These are phyloP conservation scores for Bembecia ichneumoniformis DNA, from an alignment of 2,888 invertebrate genomes.

Conservation along the genomic window DNA sequence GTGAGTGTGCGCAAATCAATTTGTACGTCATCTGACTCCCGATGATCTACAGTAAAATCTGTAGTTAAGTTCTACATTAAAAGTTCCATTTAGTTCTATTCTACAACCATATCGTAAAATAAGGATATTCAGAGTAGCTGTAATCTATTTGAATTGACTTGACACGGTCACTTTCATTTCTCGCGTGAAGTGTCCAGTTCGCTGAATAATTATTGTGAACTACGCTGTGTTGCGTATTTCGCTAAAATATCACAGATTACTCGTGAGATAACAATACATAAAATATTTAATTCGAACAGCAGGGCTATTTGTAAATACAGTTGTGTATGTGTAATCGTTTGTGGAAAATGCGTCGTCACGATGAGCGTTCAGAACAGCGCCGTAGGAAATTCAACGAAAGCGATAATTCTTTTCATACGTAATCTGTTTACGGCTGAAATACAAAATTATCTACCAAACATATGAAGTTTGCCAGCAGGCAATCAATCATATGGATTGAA, in stretches of 20 bases:
- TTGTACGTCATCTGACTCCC: conserved; percentile 12
- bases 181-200: conserved; percentile 54
- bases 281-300: background rate
- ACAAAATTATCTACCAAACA: conserved; percentile 70
- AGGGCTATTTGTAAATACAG: conserved; percentile 1
- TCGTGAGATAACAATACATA: background rate
- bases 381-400: conserved; percentile 34
- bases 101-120: too few species aligned
- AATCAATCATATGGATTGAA: conserved; percentile 62
- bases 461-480: conserved; percentile 64
- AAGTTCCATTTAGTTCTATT: too few species aligned
- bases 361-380: conserved; percentile 34
- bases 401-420: conserved; percentile 63
- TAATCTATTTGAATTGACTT: too few species aligned
- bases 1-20: conserved; percentile 40
- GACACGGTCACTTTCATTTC: conserved; percentile 61
- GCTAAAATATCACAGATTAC: background rate
- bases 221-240: background rate
- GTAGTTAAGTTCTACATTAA: conserved; percentile 1
- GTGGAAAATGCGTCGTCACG: conserved; percentile 45
- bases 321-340: conserved; percentile 30
- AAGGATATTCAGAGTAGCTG: conserved; percentile 4
- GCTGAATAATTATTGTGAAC: conserved; percentile 25
- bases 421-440: conserved; percentile 70
- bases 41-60: conserved; percentile 15